These are phyloP conservation scores for Dolichopus griseipennis DNA, from an alignment of 2,888 invertebrate genomes.

Conservation along the genomic window DNA sequence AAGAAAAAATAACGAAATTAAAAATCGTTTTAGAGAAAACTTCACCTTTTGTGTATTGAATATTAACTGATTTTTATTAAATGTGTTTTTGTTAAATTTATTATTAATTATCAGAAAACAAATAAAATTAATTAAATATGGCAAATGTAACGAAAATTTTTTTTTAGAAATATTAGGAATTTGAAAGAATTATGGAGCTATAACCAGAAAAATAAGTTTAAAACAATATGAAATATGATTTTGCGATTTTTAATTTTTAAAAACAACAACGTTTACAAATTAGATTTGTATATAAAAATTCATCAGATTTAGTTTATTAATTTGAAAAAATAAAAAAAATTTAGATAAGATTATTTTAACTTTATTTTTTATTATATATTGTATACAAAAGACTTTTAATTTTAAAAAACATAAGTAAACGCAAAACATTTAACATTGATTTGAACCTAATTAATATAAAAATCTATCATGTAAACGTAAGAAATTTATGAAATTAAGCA, in stretches of 20 bases:
- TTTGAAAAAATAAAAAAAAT: too few species aligned
- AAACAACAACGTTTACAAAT: too few species aligned
- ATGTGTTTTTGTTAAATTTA: slow-evolving; percentile 8
- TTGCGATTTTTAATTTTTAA: too few species aligned
- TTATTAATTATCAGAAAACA: slow-evolving; percentile 4
- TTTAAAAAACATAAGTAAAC: neutral
- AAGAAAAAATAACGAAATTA: neutral
- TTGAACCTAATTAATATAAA: slow-evolving; percentile 17
- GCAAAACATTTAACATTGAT: neutral
- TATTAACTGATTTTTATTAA: neutral
- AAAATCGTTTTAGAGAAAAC: slow-evolving; percentile 20
- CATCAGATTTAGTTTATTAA: too few species aligned
- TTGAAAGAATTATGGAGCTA: neutral
- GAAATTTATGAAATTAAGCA: neutral
- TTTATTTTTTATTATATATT: neutral
- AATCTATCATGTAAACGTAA: slow-evolving; percentile 18
- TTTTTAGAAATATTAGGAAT: slow-evolving; percentile 1
- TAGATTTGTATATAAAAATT: too few species aligned
- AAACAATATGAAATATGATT: too few species aligned
- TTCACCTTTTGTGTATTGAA: slow-evolving; percentile 20
- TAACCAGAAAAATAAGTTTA: too few species aligned
- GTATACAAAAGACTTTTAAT: neutral
- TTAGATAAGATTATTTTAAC: too few species aligned
- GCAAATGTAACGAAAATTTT: neutral
- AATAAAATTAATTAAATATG: slow-evolving; percentile 7